These are phyloP conservation scores for Listronotus oregonensis DNA, from an alignment of 1,140 invertebrate species.

Conservation along the genomic window DNA sequence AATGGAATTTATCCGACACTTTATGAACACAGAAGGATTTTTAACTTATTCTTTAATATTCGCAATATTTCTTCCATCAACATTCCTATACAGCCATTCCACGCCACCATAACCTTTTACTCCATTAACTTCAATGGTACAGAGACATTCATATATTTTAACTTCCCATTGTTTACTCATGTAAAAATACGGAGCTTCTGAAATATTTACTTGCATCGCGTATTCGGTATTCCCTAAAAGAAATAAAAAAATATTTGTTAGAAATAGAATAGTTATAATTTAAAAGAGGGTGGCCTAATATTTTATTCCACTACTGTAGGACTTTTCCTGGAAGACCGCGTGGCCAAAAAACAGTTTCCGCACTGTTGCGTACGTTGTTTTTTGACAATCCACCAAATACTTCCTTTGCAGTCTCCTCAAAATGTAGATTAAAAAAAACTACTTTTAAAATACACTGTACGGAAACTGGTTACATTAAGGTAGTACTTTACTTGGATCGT, in stretches of 20 bases:
- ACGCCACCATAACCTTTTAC: conserved; percentile 68
- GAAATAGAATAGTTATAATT: too few species aligned
- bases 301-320: too few species aligned
- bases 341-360: too few species aligned
- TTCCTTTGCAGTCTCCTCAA: too few species aligned
- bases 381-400: too few species aligned
- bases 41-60: neutral
- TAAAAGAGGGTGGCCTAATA: too few species aligned
- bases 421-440: too few species aligned
- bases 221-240: conserved; percentile 58
- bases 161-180: conserved; percentile 70
- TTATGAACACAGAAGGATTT: neutral
- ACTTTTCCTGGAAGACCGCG: too few species aligned
- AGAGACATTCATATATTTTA: conserved; percentile 68
- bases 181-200: conserved; percentile 65
- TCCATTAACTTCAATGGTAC: conserved; percentile 66
- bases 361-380: too few species aligned
- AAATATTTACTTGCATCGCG: conserved; percentile 61
- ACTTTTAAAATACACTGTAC: too few species aligned
- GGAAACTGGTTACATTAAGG: too few species aligned
- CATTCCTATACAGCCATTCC: conserved; percentile 70
- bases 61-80: conserved; percentile 33
- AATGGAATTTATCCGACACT: neutral
- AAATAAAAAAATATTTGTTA: conserved; percentile 13
- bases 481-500: too few species aligned